Evolutionary conservation across 2,888 invertebrate genomes (phyloP).

Genomic region (Andrena praecox): DNA sequence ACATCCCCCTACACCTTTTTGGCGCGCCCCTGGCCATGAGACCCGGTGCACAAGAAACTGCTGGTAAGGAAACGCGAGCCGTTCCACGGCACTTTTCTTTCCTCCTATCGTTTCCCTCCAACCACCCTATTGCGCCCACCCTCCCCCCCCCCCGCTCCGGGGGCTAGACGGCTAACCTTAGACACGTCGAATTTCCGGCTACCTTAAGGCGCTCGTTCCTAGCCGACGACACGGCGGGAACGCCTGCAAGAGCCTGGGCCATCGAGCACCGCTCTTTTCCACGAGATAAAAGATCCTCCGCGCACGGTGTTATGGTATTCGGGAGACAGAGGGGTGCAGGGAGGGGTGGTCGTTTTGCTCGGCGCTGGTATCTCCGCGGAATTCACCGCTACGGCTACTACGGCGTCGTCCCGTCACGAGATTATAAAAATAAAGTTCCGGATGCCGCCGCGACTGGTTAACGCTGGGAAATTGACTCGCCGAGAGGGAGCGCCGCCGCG

Average conservation of each 20-base stretch:
- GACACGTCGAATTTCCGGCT: slow-evolving; percentile 56
- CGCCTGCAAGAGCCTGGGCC: slow-evolving; percentile 17
- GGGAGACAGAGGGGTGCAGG: not conserved
- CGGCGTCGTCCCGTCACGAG: not conserved
- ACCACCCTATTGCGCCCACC: not conserved
- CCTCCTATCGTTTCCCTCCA: slow-evolving; percentile 11
- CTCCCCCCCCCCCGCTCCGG: too few relatives aligned
- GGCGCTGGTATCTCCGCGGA: slow-evolving; percentile 7
- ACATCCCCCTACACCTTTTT: slow-evolving; percentile 27
- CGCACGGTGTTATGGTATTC: slow-evolving; percentile 22
- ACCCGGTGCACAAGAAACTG: slow-evolving; percentile 19
- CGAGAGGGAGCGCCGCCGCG: not conserved
- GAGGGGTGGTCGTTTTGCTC: slow-evolving; percentile 22
- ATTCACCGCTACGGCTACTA: not conserved
- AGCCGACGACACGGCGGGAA: slow-evolving; percentile 35
- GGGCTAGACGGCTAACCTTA: slow-evolving; percentile 40
- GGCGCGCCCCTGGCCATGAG: not conserved
- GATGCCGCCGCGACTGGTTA: slow-evolving; percentile 1
- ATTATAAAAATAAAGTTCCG: slow-evolving; percentile 43
- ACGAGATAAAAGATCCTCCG: slow-evolving; percentile 41
- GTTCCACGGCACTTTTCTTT: slow-evolving; percentile 10
- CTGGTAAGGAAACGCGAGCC: not conserved
- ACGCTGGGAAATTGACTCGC: slow-evolving; percentile 18
- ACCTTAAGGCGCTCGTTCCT: slow-evolving; percentile 44
- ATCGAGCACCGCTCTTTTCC: not conserved